phyloP scores from a whole-genome alignment of 2,888 invertebrate species.

The Melangyna quadrimaculata region DNA sequence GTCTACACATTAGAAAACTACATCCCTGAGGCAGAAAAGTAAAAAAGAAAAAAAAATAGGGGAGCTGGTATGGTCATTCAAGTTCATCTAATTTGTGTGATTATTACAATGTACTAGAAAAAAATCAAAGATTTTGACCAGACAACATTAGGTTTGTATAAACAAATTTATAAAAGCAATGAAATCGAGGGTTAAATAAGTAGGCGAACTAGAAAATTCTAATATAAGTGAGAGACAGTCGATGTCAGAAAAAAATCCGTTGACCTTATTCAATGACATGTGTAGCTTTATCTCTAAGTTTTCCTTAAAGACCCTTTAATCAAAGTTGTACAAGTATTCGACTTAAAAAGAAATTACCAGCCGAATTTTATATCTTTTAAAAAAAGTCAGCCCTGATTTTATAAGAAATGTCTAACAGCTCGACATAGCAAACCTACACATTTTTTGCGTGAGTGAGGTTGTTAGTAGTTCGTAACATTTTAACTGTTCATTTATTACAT shows the following conservation, averaged over 20 bases:
- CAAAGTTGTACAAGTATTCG: too few species aligned
- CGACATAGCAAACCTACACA: too few species aligned
- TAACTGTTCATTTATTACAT: too few species aligned
- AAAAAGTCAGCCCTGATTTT: too few species aligned
- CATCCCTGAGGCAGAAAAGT: not conserved
- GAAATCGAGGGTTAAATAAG: not conserved
- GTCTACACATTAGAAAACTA: not conserved
- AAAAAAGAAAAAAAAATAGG: not conserved
- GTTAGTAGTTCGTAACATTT: too few species aligned
- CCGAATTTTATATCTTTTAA: too few species aligned
- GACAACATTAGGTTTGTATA: not conserved
- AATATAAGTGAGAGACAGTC: not conserved
- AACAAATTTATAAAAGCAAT: not conserved
- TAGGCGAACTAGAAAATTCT: not conserved
- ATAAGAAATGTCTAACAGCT: too few species aligned
- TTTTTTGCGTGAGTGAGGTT: too few species aligned
- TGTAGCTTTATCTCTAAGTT: not conserved
- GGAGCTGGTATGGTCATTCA: not conserved
- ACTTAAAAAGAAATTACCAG: too few species aligned
- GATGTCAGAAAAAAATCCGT: not conserved
- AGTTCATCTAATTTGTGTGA: slow-evolving; percentile 30
- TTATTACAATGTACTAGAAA: not conserved
- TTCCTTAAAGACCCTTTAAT: too few species aligned
- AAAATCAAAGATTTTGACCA: slow-evolving; percentile 4
- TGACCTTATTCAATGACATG: not conserved